Percentiles rank a stretch among this genome's conserved stretches.
These are phyloP conservation scores for Tragelaphus imberbis DNA, from an alignment of 2,113 vertebrate genomes.

Conservation along the genomic window DNA sequence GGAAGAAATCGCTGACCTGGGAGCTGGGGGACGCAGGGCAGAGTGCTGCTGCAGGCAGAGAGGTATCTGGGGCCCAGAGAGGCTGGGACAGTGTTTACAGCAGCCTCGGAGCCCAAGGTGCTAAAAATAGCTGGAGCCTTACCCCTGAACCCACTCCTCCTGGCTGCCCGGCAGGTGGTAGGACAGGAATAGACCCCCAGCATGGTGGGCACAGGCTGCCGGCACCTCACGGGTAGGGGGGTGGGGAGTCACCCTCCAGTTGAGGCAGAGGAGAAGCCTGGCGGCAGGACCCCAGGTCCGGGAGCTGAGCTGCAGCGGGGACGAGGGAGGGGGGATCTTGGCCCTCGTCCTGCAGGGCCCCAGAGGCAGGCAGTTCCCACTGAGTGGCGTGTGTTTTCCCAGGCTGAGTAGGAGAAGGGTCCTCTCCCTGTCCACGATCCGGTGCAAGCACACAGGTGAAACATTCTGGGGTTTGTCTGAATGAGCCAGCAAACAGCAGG, in stretches of 20 bases:
- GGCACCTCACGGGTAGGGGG: accelerated
- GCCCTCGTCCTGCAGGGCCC: neutral
- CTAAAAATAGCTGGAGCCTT: neutral
- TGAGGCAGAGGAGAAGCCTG: neutral
- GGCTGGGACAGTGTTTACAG: neutral
- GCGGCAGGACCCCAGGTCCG: accelerated
- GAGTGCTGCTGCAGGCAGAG: neutral
- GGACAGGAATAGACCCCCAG: neutral
- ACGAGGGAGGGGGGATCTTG: accelerated
- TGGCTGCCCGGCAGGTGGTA: neutral
- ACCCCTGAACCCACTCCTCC: neutral
- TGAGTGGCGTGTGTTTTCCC: neutral
- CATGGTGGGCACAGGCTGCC: accelerated
- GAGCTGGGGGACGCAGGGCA: neutral
- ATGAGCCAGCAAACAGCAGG: neutral
- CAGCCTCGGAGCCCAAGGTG: neutral
- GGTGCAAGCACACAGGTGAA: neutral
- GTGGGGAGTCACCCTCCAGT: neutral
- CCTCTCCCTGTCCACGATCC: neutral
- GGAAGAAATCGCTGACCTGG: slow-evolving; percentile 64
- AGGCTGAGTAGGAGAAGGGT: neutral
- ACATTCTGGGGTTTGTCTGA: neutral
- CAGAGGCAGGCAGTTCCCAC: neutral
- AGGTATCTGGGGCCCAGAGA: neutral
- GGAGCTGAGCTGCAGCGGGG: neutral